Evolutionary conservation across 2,797 vertebrate genomes (phyloP).

Genomic region (Channallabes apus): DNA sequence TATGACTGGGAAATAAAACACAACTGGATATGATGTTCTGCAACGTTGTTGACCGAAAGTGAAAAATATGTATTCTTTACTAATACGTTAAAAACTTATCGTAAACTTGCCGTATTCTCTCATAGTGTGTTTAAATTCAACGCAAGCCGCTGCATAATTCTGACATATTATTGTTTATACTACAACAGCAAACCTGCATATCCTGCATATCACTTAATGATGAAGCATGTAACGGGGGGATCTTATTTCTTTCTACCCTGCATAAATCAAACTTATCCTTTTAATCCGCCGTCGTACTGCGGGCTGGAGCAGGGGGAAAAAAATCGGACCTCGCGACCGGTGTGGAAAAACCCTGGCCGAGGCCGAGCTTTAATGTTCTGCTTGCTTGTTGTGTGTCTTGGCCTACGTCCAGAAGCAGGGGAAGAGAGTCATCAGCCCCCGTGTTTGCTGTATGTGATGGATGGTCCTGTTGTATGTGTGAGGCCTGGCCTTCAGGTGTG

Average conservation of each 20-base stretch:
- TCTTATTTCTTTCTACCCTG: constrained; percentile 23
- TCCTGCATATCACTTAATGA: constrained; percentile 23
- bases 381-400: constrained; percentile 62
- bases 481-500: constrained; percentile 44
- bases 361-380: constrained; percentile 65
- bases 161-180: constrained; percentile 20
- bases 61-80: too few relatives aligned
- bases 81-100: neutral
- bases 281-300: constrained; percentile 59
- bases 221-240: constrained; percentile 37
- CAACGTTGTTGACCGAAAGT: too few relatives aligned
- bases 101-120: constrained; percentile 1
- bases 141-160: neutral
- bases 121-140: constrained; percentile 17
- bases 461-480: constrained; percentile 47
- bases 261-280: constrained; percentile 49
- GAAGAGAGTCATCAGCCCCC: constrained; percentile 70
- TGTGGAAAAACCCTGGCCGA: constrained; percentile 73
- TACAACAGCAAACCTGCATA: constrained; percentile 31
- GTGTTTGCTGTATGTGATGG: constrained; percentile 71
- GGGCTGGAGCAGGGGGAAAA: constrained; percentile 21
- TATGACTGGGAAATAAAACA: neutral
- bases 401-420: constrained; percentile 70
- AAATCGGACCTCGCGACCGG: constrained; percentile 53
- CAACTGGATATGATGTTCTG: too few relatives aligned